Conservation (phyloP, 2,888 invertebrate species). For the Drosophila gaucha region DNA sequence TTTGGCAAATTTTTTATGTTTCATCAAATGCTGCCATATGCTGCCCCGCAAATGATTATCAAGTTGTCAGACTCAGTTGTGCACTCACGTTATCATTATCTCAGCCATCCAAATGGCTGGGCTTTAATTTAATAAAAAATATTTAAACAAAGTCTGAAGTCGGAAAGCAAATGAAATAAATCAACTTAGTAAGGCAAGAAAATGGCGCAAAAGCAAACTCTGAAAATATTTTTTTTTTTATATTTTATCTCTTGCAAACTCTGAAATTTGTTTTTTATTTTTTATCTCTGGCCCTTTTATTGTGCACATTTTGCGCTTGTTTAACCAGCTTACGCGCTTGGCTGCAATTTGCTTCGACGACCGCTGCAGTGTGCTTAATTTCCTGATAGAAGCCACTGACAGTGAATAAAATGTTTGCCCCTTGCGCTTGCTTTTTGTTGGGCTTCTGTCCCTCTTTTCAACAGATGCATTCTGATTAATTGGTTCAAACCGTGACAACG, state of each 20-base stretch:
- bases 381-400: constrained; percentile 29
- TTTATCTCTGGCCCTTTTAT: constrained; percentile 29
- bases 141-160: constrained; percentile 28
- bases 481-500: constrained; percentile 18
- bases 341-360: constrained; percentile 57
- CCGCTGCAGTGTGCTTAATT: constrained; percentile 58
- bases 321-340: constrained; percentile 68
- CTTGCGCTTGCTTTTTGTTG: background rate
- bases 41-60: constrained; percentile 51
- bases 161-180: constrained; percentile 27
- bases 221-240: constrained; percentile 8
- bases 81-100: constrained; percentile 35
- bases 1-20: constrained; percentile 54
- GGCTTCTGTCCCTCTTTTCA: background rate
- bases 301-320: constrained; percentile 63
- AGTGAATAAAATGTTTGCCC: constrained; percentile 30
- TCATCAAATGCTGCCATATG: constrained; percentile 62
- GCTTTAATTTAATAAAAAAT: constrained; percentile 63
- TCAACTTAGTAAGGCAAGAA: constrained; percentile 20
- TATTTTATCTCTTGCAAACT: too few species aligned
- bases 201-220: background rate
- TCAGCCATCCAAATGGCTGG: constrained; percentile 48
- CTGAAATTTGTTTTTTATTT: constrained; percentile 11
- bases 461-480: constrained; percentile 48
- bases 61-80: constrained; percentile 52